Conservation (phyloP, 2,113 vertebrate genomes). For the Trematomus loennbergii region DNA sequence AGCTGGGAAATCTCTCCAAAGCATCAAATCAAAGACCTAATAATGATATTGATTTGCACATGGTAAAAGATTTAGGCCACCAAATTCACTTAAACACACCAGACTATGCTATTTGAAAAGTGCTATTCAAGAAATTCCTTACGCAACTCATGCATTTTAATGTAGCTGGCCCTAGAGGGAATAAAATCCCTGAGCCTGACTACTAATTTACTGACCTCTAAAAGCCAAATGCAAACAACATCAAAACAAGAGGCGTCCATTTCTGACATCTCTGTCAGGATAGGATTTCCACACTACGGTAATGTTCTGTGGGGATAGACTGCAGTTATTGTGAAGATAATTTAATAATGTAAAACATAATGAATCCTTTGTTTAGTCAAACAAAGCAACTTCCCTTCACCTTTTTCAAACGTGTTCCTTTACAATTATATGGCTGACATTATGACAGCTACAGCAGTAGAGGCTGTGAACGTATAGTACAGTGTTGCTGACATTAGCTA, state of each 20-base stretch:
- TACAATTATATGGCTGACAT: conserved; percentile 1
- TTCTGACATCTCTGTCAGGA: background rate
- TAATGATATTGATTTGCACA: conserved; percentile 1
- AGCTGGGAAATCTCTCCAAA: conserved; percentile 1
- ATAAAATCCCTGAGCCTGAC: conserved; percentile 2
- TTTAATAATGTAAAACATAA: background rate
- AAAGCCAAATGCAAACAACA: conserved; percentile 16
- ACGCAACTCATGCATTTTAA: conserved; percentile 23
- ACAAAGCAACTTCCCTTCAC: background rate
- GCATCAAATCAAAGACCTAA: background rate
- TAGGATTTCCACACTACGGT: background rate
- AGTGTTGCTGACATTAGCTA: conserved; percentile 37
- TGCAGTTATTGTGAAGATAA: background rate
- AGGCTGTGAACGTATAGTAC: conserved; percentile 3
- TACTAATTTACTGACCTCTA: conserved; percentile 17
- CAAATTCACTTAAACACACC: conserved; percentile 6
- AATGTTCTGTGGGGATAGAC: background rate
- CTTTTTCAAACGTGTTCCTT: background rate
- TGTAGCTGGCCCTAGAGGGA: background rate
- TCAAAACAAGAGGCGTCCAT: background rate
- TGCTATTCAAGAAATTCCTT: conserved; percentile 10
- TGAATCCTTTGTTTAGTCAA: background rate
- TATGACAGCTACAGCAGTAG: conserved; percentile 12
- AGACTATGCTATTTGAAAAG: background rate
- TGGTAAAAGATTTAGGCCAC: background rate